Evolutionary conservation across 2,888 invertebrate genomes (phyloP), one percentile per base, ranked within the genome.

Genomic region (Herminia tarsipennalis): DNA sequence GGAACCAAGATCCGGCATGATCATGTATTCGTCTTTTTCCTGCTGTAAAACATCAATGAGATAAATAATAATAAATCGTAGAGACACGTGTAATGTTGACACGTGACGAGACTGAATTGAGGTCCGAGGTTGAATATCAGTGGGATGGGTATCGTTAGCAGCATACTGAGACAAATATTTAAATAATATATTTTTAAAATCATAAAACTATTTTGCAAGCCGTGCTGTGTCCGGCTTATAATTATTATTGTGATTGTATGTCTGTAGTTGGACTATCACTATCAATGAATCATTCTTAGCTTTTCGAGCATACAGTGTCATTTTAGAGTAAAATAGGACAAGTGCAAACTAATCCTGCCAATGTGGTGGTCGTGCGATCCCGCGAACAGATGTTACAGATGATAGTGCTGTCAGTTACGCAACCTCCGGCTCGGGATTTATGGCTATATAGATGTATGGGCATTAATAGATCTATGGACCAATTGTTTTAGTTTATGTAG

Each of bases 401-500:
- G n/a, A n/a, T 29, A n/a, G 29, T 12, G 29, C 22, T 22, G 22
- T 17, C 35, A 30, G 22, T 22, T 10, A 22, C 22, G 20, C 21
- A 28, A 29, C 20, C 28, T 21, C 13, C 20, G 3, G 18, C n/a
- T 1, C 18, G 13, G 25, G n/a, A 27, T 16, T 37, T 27, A 37
- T 37, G 27, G 27, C 13, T 18, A 5, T 1, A 9, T 12, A 18
- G 0, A 6, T n/a, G 12, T n/a, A 27, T 28, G 8, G 25, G 25
- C 13, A 20, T 17, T 20, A 29, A 20, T 16, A 21, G 14, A 9
- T 21, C 3, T 16, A 5, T 14, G 6, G 5, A n/a, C 2, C 36
- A n/a, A 37, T 27, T 30, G 22, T 22, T 39, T 4, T 14, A 30
- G 29, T 20, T 27, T n/a, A 28, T 18, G 27, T 12, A 20, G 13